Evolutionary conservation across 2,797 vertebrate genomes (phyloP).

Genomic region (Amblyopsis hoosieri): DNA sequence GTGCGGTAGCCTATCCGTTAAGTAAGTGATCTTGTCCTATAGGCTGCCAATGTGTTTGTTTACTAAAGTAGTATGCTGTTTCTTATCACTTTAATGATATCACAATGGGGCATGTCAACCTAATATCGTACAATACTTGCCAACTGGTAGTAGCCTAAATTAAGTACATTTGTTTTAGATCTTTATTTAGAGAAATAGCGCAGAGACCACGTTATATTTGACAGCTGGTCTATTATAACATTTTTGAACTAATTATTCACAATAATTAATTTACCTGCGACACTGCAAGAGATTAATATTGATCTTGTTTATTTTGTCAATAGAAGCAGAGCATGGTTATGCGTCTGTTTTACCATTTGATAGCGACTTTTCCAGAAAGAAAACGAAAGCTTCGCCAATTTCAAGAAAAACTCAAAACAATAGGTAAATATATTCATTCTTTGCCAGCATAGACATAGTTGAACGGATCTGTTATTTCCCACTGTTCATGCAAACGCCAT

Average conservation of each 20-base stretch:
- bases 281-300: conserved; percentile 24
- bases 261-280: conserved; percentile 1
- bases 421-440: conserved; percentile 81
- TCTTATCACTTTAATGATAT: conserved; percentile 18
- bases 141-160: not conserved
- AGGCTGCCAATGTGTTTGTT: conserved; percentile 17
- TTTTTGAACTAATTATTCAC: not conserved
- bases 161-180: not conserved
- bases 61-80: conserved; percentile 45
- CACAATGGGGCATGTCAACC: not conserved
- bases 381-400: conserved; percentile 90
- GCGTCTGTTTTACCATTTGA: conserved; percentile 95
- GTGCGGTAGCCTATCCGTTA: not conserved
- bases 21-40: not conserved
- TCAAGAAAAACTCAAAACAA: conserved; percentile 93
- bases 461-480: conserved; percentile 34
- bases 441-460: not conserved
- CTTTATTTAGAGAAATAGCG: conserved; percentile 8
- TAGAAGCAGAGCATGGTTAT: conserved; percentile 98
- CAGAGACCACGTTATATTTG: conserved; percentile 22
- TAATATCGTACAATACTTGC: not conserved
- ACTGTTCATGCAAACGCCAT: conserved; percentile 56
- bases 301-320: conserved; percentile 52
- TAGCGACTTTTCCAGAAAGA: conserved; percentile 93
- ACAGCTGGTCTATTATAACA: conserved; percentile 4